Evolutionary conservation across 2,888 invertebrate species (phyloP), one percentile per base, ranked within the genome.

Genomic region (Onchidella celtica): DNA sequence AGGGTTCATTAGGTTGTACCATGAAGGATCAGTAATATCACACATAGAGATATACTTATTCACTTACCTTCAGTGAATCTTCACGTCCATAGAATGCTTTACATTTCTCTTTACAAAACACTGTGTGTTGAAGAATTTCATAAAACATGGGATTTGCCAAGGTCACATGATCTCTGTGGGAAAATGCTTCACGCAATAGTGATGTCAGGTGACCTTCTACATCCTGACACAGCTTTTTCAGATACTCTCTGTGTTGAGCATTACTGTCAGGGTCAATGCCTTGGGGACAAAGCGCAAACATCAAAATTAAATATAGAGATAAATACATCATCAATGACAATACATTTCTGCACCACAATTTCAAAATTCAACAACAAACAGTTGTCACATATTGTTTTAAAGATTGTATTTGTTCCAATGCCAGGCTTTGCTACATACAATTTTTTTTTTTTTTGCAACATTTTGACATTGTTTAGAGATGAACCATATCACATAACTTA

Each of bases 161-260:
- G 4, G 96, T 96, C 69, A 81, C 72, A 55, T 85, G 76, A 2
- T 79, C 73, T n/a, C 84, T 79, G 29, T 85, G 80, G 3, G 81
- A 75, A 3, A 91, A 86, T 21, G 88, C 88, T 21, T 95, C 94
- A 89, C 96, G 95, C 59, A 97, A 95, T 89, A 96, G 95, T 79
- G 95, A 95, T 86, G 95, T 95, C 81, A 97, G 94, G 85, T 96
- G 95, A 85, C 95, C 95, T 79, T 95, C 95, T 85, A 97, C 94
- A 89, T 96, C 96, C 11, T 94, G 93, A 36, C 95, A 94, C 40
- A 96, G 95, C 73, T 95, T 95, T 72, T 95, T 94, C 47, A 96
- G 94, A 93, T 96, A 96, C 85, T 95, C 95, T 75, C 93, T 92
- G 89, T 95, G 95, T 87, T 96, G 96, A 65, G 95, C 94, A 59